Evolutionary conservation across 1,140 invertebrate genomes (phyloP).

Genomic region (Achatina immaculata): DNA sequence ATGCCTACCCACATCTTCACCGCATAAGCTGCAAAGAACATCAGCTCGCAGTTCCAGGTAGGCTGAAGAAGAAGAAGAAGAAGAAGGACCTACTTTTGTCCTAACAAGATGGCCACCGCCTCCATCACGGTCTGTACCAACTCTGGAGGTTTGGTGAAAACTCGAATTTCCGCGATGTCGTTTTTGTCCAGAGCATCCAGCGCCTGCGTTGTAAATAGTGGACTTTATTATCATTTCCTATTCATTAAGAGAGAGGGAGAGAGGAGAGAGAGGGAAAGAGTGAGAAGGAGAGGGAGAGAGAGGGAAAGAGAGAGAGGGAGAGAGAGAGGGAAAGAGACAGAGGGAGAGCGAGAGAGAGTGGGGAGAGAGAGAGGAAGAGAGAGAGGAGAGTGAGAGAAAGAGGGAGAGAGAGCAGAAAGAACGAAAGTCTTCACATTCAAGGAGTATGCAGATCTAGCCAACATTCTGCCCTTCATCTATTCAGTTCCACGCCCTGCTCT

Average conservation of each 20-base stretch:
- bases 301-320: not conserved
- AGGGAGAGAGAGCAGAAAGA: not conserved
- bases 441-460: too few species aligned
- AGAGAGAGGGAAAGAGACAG: not conserved
- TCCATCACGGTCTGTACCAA: conserved; percentile 79
- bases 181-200: conserved; percentile 88
- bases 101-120: conserved; percentile 85
- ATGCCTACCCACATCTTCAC: too few species aligned
- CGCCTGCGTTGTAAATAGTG: conserved; percentile 74
- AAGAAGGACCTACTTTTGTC: conserved; percentile 75
- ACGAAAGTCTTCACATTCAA: too few species aligned
- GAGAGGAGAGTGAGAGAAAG: not conserved
- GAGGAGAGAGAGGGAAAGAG: not conserved
- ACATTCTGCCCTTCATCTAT: too few species aligned
- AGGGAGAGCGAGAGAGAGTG: not conserved
- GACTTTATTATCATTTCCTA: not conserved
- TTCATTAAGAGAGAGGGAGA: not conserved
- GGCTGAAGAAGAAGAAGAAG: too few species aligned
- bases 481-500: too few species aligned
- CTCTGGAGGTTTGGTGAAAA: conserved; percentile 80
- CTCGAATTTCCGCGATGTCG: conserved; percentile 89
- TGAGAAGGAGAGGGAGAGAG: too few species aligned
- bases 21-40: too few species aligned
- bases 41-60: too few species aligned
- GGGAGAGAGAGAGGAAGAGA: not conserved